Evolutionary conservation across 2,888 invertebrate genomes (phyloP).

Genomic region (Andricus curvator): DNA sequence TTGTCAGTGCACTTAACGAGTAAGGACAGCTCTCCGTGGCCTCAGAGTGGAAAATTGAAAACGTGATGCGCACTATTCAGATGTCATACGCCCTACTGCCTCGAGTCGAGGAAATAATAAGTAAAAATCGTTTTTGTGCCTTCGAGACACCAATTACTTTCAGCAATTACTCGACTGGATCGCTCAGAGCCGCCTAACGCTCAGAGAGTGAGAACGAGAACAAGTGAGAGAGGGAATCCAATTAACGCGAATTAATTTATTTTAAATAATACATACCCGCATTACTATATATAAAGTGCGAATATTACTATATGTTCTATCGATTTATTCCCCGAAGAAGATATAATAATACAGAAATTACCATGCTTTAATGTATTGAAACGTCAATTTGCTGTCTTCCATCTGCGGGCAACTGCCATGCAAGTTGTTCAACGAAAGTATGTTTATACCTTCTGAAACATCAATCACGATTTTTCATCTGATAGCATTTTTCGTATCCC

Average conservation of each 20-base stretch:
- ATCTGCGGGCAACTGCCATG: not conserved
- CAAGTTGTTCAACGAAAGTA: too few species aligned
- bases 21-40: slow-evolving; percentile 71
- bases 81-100: slow-evolving; percentile 64
- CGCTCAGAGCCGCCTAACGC: slow-evolving; percentile 42
- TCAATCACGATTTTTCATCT: not conserved
- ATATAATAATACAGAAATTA: not conserved
- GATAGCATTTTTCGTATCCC: not conserved
- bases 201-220: slow-evolving; percentile 35
- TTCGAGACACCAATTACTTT: slow-evolving; percentile 66
- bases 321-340: not conserved
- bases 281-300: not conserved
- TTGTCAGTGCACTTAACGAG: slow-evolving; percentile 74
- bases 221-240: not conserved
- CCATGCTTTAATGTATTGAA: not conserved
- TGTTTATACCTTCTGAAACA: not conserved
- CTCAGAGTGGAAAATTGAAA: slow-evolving; percentile 75
- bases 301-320: not conserved
- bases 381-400: not conserved
- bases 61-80: slow-evolving; percentile 73
- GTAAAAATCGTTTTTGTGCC: slow-evolving; percentile 66
- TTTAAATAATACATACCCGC: not conserved
- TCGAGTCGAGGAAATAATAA: slow-evolving; percentile 67
- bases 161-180: slow-evolving; percentile 62
- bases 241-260: slow-evolving; percentile 3